Evolutionary conservation across 2,797 vertebrate genomes (phyloP).

Genomic region (Stomatorhinus walkeri): DNA sequence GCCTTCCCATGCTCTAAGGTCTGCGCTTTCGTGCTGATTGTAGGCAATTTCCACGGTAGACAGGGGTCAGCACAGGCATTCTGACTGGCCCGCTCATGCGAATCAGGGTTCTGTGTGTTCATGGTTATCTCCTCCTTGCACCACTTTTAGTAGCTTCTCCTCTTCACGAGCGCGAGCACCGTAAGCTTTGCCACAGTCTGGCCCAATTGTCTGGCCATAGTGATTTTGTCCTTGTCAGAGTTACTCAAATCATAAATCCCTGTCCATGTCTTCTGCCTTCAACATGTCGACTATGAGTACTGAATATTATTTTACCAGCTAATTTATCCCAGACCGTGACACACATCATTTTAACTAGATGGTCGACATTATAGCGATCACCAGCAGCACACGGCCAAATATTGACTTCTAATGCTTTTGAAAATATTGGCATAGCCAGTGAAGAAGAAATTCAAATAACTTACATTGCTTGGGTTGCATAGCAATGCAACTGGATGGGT

Average conservation of each 20-base stretch:
- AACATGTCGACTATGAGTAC: not conserved
- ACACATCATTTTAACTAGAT: not conserved
- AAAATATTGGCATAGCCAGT: not conserved
- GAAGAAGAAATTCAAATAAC: constrained; percentile 18
- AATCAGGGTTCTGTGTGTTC: not conserved
- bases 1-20: not conserved
- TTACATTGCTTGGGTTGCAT: not conserved
- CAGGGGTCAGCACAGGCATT: not conserved
- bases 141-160: not conserved
- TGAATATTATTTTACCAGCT: not conserved
- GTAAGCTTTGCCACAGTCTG: not conserved
- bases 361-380: not conserved
- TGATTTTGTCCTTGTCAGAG: not conserved
- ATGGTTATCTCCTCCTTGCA: not conserved
- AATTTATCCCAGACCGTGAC: not conserved
- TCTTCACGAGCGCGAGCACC: not conserved
- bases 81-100: not conserved
- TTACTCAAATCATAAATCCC: not conserved
- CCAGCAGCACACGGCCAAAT: constrained; percentile 9
- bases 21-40: not conserved
- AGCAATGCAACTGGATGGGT: not conserved
- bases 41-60: not conserved
- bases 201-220: not conserved
- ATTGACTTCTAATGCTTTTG: constrained; percentile 16
- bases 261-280: not conserved